Conservation (phyloP, 2,888 invertebrate genomes). For the Acanthoscelides obtectus region DNA sequence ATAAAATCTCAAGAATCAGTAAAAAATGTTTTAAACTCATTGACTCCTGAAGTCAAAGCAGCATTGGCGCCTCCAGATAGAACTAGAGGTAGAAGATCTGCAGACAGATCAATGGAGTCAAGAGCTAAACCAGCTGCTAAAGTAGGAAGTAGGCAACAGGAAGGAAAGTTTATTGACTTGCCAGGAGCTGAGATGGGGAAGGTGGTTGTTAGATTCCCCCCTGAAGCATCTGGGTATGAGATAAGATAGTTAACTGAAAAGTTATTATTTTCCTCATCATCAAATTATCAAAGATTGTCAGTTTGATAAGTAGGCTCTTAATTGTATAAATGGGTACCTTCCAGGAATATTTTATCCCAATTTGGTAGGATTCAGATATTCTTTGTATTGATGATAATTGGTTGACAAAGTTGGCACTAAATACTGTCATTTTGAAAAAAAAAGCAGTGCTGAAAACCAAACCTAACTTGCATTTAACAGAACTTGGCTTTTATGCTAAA, state of each 20-base stretch:
- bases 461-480: no score
- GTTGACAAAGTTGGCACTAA: no score
- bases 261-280: no score
- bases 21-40: constrained; percentile 51
- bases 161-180: constrained; percentile 95
- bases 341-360: not conserved
- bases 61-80: constrained; percentile 24
- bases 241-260: no score
- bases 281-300: no score
- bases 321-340: no score
- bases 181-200: constrained; percentile 97
- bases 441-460: no score
- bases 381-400: no score
- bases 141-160: constrained; percentile 54
- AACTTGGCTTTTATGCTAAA: no score
- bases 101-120: constrained; percentile 15
- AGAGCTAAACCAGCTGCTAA: constrained; percentile 18
- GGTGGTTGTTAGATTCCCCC: constrained; percentile 98
- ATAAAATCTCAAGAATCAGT: constrained; percentile 60
- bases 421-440: no score
- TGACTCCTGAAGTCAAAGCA: constrained; percentile 53
- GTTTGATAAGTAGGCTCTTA: no score
- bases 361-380: no score
- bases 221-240: constrained; percentile 91
- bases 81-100: constrained; percentile 15